Evolutionary conservation across 2,888 invertebrate species (phyloP).

Genomic region (Drosophila demipolita): DNA sequence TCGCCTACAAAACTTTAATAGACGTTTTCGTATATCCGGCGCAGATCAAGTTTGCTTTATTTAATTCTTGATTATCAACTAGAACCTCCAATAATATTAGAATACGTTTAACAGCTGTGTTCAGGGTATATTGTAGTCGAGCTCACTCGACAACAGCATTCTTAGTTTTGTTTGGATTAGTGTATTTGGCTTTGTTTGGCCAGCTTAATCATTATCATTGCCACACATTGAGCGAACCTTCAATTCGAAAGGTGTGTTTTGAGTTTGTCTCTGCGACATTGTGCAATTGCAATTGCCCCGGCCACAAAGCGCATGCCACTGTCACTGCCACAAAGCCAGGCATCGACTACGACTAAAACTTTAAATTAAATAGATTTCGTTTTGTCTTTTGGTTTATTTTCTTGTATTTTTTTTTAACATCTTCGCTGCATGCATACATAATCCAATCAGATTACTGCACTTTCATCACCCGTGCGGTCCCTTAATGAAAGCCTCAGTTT

Average conservation of each 20-base stretch:
- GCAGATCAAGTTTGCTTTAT: too few species aligned
- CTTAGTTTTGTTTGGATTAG: neutral
- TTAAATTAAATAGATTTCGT: conserved; percentile 72
- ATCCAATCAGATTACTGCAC: conserved; percentile 51
- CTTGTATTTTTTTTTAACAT: conserved; percentile 46
- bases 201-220: conserved; percentile 75
- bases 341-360: conserved; percentile 30
- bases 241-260: conserved; percentile 77
- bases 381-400: conserved; percentile 43
- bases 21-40: too few species aligned
- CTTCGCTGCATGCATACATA: conserved; percentile 64
- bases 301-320: conserved; percentile 22
- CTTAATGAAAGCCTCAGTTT: conserved; percentile 26
- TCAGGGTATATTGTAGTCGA: too few species aligned
- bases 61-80: too few species aligned
- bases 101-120: too few species aligned
- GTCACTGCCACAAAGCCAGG: conserved; percentile 31
- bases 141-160: too few species aligned
- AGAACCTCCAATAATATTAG: too few species aligned
- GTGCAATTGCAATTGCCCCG: conserved; percentile 53
- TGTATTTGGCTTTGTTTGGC: conserved; percentile 54
- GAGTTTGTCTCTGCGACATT: conserved; percentile 26
- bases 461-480: conserved; percentile 8
- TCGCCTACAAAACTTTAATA: too few species aligned
- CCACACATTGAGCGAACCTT: conserved; percentile 65